Base-by-base conservation (phyloP, 2,113 vertebrate genomes). In the Peucedramus taeniatus region DNA sequence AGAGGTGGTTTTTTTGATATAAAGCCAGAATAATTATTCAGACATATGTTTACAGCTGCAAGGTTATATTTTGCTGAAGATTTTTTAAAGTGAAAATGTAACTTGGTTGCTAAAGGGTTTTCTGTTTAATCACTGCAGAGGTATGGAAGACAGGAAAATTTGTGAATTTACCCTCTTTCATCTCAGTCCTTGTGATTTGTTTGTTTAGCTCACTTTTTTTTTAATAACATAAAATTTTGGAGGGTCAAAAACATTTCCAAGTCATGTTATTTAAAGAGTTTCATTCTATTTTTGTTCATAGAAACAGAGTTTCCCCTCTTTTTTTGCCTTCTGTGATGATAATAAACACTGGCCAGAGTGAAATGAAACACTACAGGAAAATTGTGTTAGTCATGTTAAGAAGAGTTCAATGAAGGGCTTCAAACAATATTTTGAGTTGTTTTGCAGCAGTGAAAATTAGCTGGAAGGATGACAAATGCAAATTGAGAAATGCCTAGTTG, bases 21-120 rank as follows among this genome's bases (percentile, higher is more conserved):
- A 98, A 98, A 98, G 97, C 96, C 95, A 94, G 95, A 98, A 97
- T 98, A 98, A 98, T 97, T 98, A 97, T 98, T 98, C 98, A 98
- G 97, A 98, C 95, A 97, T 97, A 97, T 97, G 93, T 95, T 98
- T 98, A 98, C 97, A 97, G 95, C 97, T 96, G 93, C 97, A 96
- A 97, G 96, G 96, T 97, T 97, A 96, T 96, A 97, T 95, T 96
- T 96, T 97, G 93, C 95, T 84, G 93, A 96, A 96, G 96, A 97
- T 94, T 96, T 96, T 96, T 94, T 97, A 83, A 97, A 96, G 94
- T 63, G 92, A 96, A 95, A 97, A 96, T 83, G 86, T 89, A 95
- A 94, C 90, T 94, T 88, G 72, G 86, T 93, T 97, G 90, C 91
- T 97, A 95, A 96, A 95, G 90, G 94, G 64, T 76, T 96, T 97